Evolutionary conservation across 2,113 vertebrate species (phyloP).

Genomic region (Clupea harengus): DNA sequence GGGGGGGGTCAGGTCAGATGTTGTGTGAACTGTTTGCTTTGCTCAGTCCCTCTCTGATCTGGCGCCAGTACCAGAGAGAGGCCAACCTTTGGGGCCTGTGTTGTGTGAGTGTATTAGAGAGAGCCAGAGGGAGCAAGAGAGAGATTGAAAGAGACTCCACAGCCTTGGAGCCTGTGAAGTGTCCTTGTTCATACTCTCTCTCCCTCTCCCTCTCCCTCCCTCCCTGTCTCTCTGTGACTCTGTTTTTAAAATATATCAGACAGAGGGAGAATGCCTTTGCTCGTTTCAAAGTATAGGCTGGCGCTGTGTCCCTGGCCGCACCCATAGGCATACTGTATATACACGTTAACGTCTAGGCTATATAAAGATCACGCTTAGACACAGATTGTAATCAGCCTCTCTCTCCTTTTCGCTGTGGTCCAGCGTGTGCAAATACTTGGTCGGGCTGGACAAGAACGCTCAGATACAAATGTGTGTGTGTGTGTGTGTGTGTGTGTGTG

Average conservation of each 20-base stretch:
- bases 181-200: not conserved
- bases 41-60: slow-evolving; percentile 33
- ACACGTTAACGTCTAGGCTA: not conserved
- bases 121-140: not conserved
- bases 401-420: not conserved
- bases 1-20: slow-evolving; percentile 18
- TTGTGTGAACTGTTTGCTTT: slow-evolving; percentile 32
- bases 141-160: not conserved
- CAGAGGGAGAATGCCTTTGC: not conserved
- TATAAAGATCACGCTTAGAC: slow-evolving; percentile 20
- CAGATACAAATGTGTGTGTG: not conserved
- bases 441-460: not conserved
- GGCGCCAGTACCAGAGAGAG: not conserved
- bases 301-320: not conserved
- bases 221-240: not conserved
- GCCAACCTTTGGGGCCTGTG: not conserved
- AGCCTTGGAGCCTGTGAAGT: not conserved
- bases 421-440: slow-evolving; percentile 14
- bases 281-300: slow-evolving; percentile 12
- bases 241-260: slow-evolving; percentile 19
- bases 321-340: slow-evolving; percentile 13
- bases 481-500: not conserved
- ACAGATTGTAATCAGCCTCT: not conserved
- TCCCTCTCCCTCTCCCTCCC: not conserved
- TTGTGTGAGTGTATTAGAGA: not conserved